A percentile compares a stretch with the other conserved stretches of the same genome.
Conservation (phyloP, 92 coral and sea anemone species). For the Phenganax marumi region DNA sequence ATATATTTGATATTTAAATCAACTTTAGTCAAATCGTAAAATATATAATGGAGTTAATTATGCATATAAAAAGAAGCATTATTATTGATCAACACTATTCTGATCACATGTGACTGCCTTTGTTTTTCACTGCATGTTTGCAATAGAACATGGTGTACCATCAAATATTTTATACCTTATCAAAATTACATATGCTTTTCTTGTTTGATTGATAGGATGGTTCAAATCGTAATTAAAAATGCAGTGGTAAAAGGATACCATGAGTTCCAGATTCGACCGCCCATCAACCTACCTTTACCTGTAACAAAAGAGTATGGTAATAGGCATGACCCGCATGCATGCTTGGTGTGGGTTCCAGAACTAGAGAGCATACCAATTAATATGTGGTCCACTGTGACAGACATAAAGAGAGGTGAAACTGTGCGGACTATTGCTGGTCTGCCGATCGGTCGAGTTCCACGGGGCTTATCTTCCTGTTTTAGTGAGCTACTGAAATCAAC, state of each 20-base stretch:
- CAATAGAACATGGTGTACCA: too few relatives aligned
- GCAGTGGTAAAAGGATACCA: conserved; percentile 16
- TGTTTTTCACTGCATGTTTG: too few relatives aligned
- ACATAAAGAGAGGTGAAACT: conserved; percentile 48
- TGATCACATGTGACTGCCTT: too few relatives aligned
- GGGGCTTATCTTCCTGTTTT: conserved; percentile 50
- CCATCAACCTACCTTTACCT: background rate
- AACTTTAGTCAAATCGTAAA: too few relatives aligned
- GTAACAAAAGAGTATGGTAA: conserved; percentile 51
- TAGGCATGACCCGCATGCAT: conserved; percentile 42
- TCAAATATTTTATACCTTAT: too few relatives aligned
- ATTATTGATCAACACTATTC: too few relatives aligned
- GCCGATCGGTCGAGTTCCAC: conserved; percentile 56
- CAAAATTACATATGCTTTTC: background rate
- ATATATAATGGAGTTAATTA: too few relatives aligned
- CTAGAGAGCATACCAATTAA: conserved; percentile 33
- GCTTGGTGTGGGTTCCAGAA: conserved; percentile 58
- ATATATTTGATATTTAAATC: too few relatives aligned
- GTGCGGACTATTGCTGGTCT: conserved; percentile 50
- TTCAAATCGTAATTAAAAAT: background rate
- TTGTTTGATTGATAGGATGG: background rate
- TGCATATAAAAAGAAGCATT: too few relatives aligned
- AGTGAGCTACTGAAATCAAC: conserved; percentile 29
- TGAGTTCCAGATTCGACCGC: conserved; percentile 5
- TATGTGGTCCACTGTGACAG: conserved; percentile 41